These are phyloP conservation scores for Torymus auratus DNA, from an alignment of 2,888 invertebrate species.

Conservation along the genomic window DNA sequence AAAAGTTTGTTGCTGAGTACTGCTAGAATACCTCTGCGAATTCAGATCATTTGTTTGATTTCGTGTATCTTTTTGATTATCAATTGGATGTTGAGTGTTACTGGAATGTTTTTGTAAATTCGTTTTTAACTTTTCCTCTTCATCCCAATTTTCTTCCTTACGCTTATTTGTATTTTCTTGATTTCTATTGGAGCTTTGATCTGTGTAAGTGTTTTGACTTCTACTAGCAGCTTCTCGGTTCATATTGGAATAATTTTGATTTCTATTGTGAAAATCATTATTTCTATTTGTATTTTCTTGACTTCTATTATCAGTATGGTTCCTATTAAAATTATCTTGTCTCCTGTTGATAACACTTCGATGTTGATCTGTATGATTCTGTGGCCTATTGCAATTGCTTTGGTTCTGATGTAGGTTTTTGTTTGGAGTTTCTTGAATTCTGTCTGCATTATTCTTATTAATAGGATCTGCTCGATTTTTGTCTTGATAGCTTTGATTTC, in stretches of 20 bases:
- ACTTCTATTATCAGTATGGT: constrained; percentile 1
- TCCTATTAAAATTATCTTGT: constrained; percentile 1
- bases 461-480: too few relatives aligned
- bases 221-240: background rate
- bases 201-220: background rate
- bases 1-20: background rate
- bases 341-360: constrained; percentile 2
- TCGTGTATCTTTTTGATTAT: background rate
- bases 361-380: constrained; percentile 14
- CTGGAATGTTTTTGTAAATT: too few relatives aligned
- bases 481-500: constrained; percentile 11
- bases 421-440: background rate
- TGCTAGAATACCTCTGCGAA: constrained; percentile 7
- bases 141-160: constrained; percentile 18
- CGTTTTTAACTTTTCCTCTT: background rate
- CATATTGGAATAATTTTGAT: background rate
- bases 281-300: constrained; percentile 13
- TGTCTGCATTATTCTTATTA: background rate
- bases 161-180: too few relatives aligned
- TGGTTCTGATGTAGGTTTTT: too few relatives aligned
- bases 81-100: too few relatives aligned
- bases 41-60: background rate
- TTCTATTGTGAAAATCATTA: background rate
- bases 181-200: background rate
- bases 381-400: background rate